phyloP scores from a whole-genome alignment of 2,888 invertebrate genomes.

The Rotaria magnacalcarata region DNA sequence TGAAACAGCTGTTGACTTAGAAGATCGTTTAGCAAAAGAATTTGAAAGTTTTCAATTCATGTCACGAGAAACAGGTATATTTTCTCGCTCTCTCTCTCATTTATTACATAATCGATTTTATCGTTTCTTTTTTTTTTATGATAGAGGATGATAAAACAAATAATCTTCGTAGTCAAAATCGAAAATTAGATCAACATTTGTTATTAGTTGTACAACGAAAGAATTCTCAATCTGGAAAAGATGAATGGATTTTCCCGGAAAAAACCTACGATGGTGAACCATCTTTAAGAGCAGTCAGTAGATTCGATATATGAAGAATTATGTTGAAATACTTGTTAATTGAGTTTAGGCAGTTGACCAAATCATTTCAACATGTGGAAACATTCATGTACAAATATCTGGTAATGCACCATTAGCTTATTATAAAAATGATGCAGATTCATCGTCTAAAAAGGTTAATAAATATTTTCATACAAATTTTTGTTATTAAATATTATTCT shows the following conservation, averaged over 20 bases:
- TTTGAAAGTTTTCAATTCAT: not conserved
- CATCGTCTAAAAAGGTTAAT: not conserved
- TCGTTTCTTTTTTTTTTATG: not conserved
- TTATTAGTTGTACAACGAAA: not conserved
- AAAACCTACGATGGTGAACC: not conserved
- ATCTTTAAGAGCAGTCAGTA: not conserved
- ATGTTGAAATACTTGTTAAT: not conserved
- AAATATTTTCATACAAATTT: not conserved
- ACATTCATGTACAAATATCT: not conserved
- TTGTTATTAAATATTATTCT: too few species aligned
- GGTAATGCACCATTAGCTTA: not conserved
- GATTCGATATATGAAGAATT: not conserved
- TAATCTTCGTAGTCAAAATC: not conserved
- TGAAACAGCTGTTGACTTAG: not conserved
- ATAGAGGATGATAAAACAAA: slow-evolving; percentile 3
- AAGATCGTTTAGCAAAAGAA: slow-evolving; percentile 8
- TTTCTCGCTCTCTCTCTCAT: not conserved
- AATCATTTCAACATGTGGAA: not conserved
- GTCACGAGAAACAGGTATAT: not conserved
- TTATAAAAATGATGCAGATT: not conserved
- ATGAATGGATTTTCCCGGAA: slow-evolving; percentile 6
- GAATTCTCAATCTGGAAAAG: not conserved
- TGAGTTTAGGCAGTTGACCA: not conserved
- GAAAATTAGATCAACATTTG: not conserved
- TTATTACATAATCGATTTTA: not conserved